A percentile compares a stretch with the other conserved stretches of the same genome.
Conservation (phyloP, 1,140 invertebrate species). For the Acromyrmex charruanus region DNA sequence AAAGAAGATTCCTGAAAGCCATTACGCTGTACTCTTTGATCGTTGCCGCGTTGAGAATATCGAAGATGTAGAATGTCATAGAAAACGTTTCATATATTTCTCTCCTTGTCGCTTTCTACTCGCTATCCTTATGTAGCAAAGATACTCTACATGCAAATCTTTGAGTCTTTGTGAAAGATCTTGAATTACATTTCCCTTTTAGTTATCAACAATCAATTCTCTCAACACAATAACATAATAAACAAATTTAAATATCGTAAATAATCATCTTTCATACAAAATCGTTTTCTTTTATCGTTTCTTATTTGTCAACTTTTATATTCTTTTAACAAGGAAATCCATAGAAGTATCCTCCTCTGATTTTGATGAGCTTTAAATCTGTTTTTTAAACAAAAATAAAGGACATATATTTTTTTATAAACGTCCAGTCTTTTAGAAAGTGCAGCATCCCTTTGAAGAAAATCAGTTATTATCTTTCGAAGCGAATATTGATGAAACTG, state of each 20-base stretch:
- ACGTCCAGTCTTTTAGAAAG: too few relatives aligned
- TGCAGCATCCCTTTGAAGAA: too few relatives aligned
- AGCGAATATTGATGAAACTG: too few relatives aligned
- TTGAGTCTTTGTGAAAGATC: neutral
- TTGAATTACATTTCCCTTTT: neutral
- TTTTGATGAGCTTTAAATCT: too few relatives aligned
- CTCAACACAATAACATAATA: neutral
- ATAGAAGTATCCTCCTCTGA: too few relatives aligned
- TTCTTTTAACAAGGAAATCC: neutral
- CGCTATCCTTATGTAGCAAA: neutral
- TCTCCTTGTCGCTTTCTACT: neutral
- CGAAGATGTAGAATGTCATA: constrained; percentile 5
- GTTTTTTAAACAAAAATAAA: too few relatives aligned
- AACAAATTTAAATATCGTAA: neutral
- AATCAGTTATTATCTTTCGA: too few relatives aligned
- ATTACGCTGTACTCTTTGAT: constrained; percentile 47
- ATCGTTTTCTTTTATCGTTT: neutral
- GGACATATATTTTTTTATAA: too few relatives aligned
- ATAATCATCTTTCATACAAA: neutral
- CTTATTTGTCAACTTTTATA: neutral
- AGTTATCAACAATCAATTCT: neutral
- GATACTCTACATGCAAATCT: constrained; percentile 30
- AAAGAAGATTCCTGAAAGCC: constrained; percentile 42
- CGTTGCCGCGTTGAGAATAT: constrained; percentile 29
- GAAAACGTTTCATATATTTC: constrained; percentile 17